Evolutionary conservation across 2,113 vertebrate species (phyloP).

Genomic region (Burhinus oedicnemus): DNA sequence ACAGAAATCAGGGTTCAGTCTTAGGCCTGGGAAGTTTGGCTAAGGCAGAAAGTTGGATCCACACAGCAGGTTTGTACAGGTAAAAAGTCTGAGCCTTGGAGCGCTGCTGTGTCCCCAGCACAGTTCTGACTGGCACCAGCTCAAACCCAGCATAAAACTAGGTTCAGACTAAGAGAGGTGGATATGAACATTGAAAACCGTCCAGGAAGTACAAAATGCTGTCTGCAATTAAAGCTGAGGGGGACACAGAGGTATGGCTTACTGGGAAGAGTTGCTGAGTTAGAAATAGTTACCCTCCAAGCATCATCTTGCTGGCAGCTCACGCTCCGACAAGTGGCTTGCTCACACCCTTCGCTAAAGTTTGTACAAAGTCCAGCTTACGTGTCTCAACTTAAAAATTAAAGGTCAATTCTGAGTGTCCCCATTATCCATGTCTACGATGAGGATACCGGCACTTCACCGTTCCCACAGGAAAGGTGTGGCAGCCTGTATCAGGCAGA

Average conservation of each 20-base stretch:
- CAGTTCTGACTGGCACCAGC: neutral
- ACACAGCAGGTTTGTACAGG: neutral
- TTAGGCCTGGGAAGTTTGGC: neutral
- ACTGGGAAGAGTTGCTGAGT: neutral
- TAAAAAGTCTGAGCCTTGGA: neutral
- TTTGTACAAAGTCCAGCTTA: neutral
- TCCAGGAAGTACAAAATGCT: neutral
- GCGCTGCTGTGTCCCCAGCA: neutral
- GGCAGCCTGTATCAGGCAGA: neutral
- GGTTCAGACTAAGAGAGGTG: neutral
- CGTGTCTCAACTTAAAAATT: neutral
- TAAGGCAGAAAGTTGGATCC: neutral
- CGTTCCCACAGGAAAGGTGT: neutral
- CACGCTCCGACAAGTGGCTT: neutral
- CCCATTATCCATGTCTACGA: rapidly evolving
- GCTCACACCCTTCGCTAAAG: neutral
- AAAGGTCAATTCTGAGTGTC: neutral
- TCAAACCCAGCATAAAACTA: neutral
- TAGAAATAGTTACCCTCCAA: neutral
- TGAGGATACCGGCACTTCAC: neutral
- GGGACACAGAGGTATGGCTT: rapidly evolving
- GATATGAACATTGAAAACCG: neutral
- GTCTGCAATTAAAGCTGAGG: neutral
- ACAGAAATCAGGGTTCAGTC: neutral
- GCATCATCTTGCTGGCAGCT: neutral